Base-by-base conservation (phyloP, 2,888 invertebrate species). In the Coleophora flavipennella region DNA sequence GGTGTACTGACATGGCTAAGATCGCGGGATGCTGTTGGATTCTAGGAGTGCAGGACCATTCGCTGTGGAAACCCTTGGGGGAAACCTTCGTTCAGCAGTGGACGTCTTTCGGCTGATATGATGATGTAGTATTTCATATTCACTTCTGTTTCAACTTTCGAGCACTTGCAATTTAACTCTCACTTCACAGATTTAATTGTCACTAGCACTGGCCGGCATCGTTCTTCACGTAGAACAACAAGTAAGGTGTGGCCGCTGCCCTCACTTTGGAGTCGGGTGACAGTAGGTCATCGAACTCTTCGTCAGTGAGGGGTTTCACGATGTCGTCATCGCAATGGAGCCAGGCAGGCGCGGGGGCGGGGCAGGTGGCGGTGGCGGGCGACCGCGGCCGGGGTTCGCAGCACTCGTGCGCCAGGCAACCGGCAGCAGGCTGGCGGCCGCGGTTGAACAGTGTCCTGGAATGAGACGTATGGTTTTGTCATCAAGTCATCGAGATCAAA, bases 281-380 rank as follows among this genome's bases (percentile, higher is more conserved):
- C 38, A 95, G 85, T 43, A 94, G 87, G 49, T 93, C 92, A 53
- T 91, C 89, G 51, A 95, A 91, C 64, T 95, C 94, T 29, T 90
- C 88, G 60, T 89, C 87, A 26, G 92, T 89, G 66, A 95, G 90
- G 8, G 91, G 89, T 51, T 91, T 89, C 39, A 95, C 92, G 44
- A 91, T 91, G 49, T 95, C 95, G 65, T 95, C 95, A 67, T 95
- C 95, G 66, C 95, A 95, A 62, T 94, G 94, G 35, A 95, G 87
- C 95, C 95, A 95, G 47, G 89, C 81, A 8, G 86, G 56, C 36
- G 61, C 68, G 0, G 72, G 45, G 3, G 78, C 60, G 4, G 80
- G 62, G n/a, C n/a, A n/a, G n/a, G n/a, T n/a, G 20, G 20, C 20
- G 47, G 89, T 81, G 8, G 86, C 56, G 37, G 61, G 68, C 0